Base-by-base conservation (phyloP, 92 coral and sea anemone genomes). In the Siderastrea siderea region DNA sequence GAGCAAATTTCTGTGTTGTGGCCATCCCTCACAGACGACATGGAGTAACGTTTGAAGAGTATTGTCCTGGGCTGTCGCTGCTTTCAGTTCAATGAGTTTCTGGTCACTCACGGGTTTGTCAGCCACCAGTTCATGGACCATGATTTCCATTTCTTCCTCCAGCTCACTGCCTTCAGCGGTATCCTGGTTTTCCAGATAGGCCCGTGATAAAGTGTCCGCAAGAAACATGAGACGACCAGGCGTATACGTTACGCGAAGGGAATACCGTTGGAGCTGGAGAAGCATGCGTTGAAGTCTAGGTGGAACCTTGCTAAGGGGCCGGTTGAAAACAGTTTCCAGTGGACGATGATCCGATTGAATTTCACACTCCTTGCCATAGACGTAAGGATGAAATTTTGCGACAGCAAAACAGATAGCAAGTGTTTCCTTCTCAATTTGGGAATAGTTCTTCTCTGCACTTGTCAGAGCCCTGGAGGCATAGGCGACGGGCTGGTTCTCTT, bases 391-490 rank as follows among this genome's bases (percentile, higher is more conserved):
- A 82, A 3, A 53, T 4, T 8, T 19, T 17, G 53, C 78, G 12
- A 43, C 63, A 17, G 77, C 86, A 51, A 81, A 81, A 13, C 47
- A n/a, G 50, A 69, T 82, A 4, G 72, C 46, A n/a, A 79, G 38
- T 17, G 15, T 58, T 59, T 79, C 84, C 84, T 79, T 60, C 17
- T 61, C 79, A 43, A 82, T 70, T 63, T 82, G 87, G 48, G 49
- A 50, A 43, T 19, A 69, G 9, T 66, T 74, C 64, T 49, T 38
- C 49, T 66, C 86, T 38, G 71, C 48, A 16, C 17, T 17, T 43
- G 81, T 84, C 73, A 84, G 64, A 16, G 81, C 47, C 52, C 82
- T 79, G 11, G 89, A 84, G 16, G 89, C 82, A 49, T 84, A 84
- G n/a, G 76, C 82, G 48, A 84, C 74, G 10, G 89, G 82, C 43